Conservation (phyloP, 2,888 invertebrate species). For the Ennomos quercinarius region DNA sequence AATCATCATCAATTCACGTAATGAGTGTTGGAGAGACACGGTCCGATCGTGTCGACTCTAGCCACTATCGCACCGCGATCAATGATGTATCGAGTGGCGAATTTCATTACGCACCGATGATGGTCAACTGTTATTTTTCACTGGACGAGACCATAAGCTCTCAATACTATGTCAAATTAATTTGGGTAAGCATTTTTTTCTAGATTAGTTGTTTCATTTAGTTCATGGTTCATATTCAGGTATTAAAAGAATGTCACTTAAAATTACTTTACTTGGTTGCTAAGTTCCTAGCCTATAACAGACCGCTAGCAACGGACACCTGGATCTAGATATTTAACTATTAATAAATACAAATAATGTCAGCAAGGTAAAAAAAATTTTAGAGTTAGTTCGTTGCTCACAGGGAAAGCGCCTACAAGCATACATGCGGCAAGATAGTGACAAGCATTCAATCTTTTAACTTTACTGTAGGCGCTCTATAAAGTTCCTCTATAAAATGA, state of each 20-base stretch:
- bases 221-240: slow-evolving; percentile 37
- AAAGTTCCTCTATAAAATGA: background rate
- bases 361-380: background rate
- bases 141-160: slow-evolving; percentile 2
- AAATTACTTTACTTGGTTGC: no score
- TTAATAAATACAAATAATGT: no score
- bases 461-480: slow-evolving; percentile 35
- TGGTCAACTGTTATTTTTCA: slow-evolving; percentile 17
- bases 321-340: no score
- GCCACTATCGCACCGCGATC: slow-evolving; percentile 72
- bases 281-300: no score
- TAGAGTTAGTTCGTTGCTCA: background rate
- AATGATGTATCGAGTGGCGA: slow-evolving; percentile 73
- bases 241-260: slow-evolving; percentile 20
- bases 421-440: slow-evolving; percentile 35
- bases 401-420: slow-evolving; percentile 33
- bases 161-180: background rate
- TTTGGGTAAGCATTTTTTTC: slow-evolving; percentile 1
- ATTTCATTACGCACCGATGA: slow-evolving; percentile 59
- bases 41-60: slow-evolving; percentile 68
- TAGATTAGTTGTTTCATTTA: slow-evolving; percentile 24
- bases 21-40: slow-evolving; percentile 67
- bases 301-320: no score
- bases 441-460: slow-evolving; percentile 25
- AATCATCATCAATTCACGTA: slow-evolving; percentile 66